A percentile compares a stretch with the other conserved stretches of the same genome.
These are phyloP conservation scores for Drosophila suboccidentalis DNA, from an alignment of 2,888 invertebrate species.

Conservation along the genomic window DNA sequence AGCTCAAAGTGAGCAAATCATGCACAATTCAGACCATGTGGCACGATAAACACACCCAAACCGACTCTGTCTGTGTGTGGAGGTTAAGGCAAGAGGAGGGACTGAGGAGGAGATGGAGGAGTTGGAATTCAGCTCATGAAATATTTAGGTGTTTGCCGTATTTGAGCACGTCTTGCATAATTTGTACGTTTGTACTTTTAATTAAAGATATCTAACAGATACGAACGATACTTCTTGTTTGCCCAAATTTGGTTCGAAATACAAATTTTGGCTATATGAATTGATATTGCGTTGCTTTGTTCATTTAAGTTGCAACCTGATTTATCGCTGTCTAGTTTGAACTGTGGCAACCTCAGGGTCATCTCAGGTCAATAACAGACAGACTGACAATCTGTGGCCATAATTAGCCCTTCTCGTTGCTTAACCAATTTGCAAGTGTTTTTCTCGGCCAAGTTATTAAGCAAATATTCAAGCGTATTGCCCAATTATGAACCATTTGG, in stretches of 20 bases:
- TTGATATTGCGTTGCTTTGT: slow-evolving; percentile 14
- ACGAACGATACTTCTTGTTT: slow-evolving; percentile 47
- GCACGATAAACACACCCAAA: slow-evolving; percentile 59
- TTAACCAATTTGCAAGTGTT: slow-evolving; percentile 37
- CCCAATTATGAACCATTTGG: slow-evolving; percentile 61
- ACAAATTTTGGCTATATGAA: slow-evolving; percentile 18
- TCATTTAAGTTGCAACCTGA: slow-evolving; percentile 39
- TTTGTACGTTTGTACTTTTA: slow-evolving; percentile 76
- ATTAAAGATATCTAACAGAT: slow-evolving; percentile 75
- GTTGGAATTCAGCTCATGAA: slow-evolving; percentile 71
- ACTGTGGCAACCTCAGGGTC: slow-evolving; percentile 21
- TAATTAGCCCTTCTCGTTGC: slow-evolving; percentile 38
- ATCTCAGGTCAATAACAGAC: slow-evolving; percentile 36
- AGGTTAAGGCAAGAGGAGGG: slow-evolving; percentile 1
- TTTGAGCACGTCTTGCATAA: slow-evolving; percentile 80
- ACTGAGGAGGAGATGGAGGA: slow-evolving; percentile 29
- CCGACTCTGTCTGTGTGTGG: slow-evolving; percentile 20
- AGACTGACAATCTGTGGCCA: slow-evolving; percentile 5
- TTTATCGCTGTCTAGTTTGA: slow-evolving; percentile 15
- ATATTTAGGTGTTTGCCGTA: slow-evolving; percentile 82
- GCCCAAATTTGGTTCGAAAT: slow-evolving; percentile 53
- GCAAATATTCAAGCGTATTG: slow-evolving; percentile 54
- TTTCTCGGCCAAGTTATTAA: slow-evolving; percentile 32
- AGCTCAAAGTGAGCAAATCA: slow-evolving; percentile 60
- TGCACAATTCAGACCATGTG: slow-evolving; percentile 54